A percentile compares a stretch with the other conserved stretches of the same genome.
Evolutionary conservation across 2,888 invertebrate genomes (phyloP).

Genomic region (Eupithecia insigniata): DNA sequence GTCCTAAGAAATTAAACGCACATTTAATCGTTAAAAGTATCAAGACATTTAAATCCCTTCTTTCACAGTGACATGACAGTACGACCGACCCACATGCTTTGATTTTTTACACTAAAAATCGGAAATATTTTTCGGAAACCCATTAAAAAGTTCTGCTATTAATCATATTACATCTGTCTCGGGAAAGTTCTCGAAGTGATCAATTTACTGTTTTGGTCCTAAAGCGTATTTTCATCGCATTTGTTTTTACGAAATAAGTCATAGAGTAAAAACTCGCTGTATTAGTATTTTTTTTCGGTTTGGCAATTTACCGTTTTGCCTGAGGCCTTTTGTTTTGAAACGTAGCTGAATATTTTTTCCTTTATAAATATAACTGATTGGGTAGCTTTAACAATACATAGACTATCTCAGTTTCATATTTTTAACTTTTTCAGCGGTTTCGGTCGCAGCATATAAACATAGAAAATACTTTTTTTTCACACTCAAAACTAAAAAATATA

Average conservation of each 20-base stretch:
- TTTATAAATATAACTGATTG: neutral
- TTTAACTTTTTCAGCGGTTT: too few species aligned
- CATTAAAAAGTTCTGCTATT: constrained; percentile 75
- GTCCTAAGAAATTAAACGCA: constrained; percentile 56
- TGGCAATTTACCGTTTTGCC: neutral
- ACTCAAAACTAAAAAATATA: too few species aligned
- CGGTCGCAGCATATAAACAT: too few species aligned
- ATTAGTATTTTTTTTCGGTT: neutral
- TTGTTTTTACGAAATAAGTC: constrained; percentile 18
- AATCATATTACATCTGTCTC: constrained; percentile 76
- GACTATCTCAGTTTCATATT: too few species aligned
- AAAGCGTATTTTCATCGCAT: constrained; percentile 38
- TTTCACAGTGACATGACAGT: constrained; percentile 56
- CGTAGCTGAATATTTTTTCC: neutral
- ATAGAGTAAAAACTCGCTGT: too few species aligned
- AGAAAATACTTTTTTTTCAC: too few species aligned
- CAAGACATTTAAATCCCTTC: constrained; percentile 44
- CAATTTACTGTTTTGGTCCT: constrained; percentile 59
- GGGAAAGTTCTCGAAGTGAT: constrained; percentile 52
- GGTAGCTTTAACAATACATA: neutral
- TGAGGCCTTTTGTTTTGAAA: neutral
- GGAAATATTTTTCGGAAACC: constrained; percentile 76
- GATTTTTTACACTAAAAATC: constrained; percentile 69
- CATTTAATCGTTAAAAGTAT: constrained; percentile 49
- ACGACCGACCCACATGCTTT: constrained; percentile 74